Evolutionary conservation across 2,797 vertebrate genomes (phyloP), one percentile per base, ranked within the genome.

Genomic region (Brotula barbata): DNA sequence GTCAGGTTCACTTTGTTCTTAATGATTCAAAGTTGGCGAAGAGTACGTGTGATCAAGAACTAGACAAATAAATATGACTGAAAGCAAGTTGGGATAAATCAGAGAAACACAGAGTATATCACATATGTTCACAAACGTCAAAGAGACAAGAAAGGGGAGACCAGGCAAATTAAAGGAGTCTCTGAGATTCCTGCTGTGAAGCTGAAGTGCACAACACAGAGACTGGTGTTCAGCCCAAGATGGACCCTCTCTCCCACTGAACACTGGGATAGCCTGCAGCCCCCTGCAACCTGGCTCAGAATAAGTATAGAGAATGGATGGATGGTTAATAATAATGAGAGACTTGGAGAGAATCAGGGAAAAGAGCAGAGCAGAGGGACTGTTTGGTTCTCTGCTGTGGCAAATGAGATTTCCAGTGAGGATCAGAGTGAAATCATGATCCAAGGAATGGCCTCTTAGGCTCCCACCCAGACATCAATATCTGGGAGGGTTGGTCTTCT

Each of bases 401-500:
- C 50, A 83, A 87, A 87, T 75, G 61, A 77, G 78, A 77, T 80
- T 86, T 81, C 74, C 76, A 77, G 67, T 16, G 61, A 49, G 70
- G 68, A 67, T 73, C 67, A 45, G 61, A 76, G 80, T 62, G 58
- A 84, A 83, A 81, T 75, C 77, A 68, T 34, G 65, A 80, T 84
- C 73, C 68, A 62, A 85, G 70, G 65, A 85, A 80, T 58, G 76
- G 73, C 63, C 72, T 74, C 72, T 78, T 42, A 69, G 57, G 64
- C 64, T 82, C 70, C 65, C 45, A 71, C 71, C 54, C 68, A 78
- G 73, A 85, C 76, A 61, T 85, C 81, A 81, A 87, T 85, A 88
- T 79, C 58, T 76, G 69, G 46, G 56, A 79, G 64, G 70, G 58
- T 73, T 52, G 68, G 66, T 47, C 64, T 48, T 69, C 40, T 67